phyloP scores from a whole-genome alignment of 2,888 invertebrate species.

The Polydrusus cervinus region DNA sequence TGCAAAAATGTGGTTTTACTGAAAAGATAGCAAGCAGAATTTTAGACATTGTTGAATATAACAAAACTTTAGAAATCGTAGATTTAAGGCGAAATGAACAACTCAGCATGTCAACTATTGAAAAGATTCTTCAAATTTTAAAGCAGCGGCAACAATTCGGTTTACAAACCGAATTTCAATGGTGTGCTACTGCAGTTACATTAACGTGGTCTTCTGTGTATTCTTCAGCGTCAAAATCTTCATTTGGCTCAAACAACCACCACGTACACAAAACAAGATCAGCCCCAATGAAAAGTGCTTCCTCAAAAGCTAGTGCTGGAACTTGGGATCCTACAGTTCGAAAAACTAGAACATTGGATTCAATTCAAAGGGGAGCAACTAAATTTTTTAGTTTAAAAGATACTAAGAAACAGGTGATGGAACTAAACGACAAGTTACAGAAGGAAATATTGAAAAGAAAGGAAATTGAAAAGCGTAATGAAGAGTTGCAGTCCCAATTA shows the following conservation, averaged over 20 bases:
- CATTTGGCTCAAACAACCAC: slow-evolving; percentile 51
- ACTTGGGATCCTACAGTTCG: slow-evolving; percentile 56
- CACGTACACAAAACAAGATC: slow-evolving; percentile 63
- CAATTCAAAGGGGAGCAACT: slow-evolving; percentile 49
- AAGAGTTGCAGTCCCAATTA: slow-evolving; percentile 77
- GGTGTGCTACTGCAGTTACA: slow-evolving; percentile 65
- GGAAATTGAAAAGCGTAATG: slow-evolving; percentile 77
- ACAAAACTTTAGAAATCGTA: slow-evolving; percentile 79
- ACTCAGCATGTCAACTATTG: slow-evolving; percentile 62
- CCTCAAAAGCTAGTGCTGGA: slow-evolving; percentile 46
- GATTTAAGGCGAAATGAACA: slow-evolving; percentile 79
- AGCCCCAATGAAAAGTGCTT: slow-evolving; percentile 60
- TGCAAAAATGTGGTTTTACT: slow-evolving; percentile 84
- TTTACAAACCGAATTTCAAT: slow-evolving; percentile 65
- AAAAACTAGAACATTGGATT: slow-evolving; percentile 60
- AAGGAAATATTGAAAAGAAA: slow-evolving; percentile 77
- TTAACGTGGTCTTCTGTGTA: slow-evolving; percentile 60
- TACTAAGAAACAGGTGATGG: slow-evolving; percentile 59
- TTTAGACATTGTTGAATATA: slow-evolving; percentile 77
- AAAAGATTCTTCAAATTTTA: slow-evolving; percentile 65
- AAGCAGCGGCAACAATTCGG: slow-evolving; percentile 64
- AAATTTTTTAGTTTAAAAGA: slow-evolving; percentile 41
- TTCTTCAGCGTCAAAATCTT: slow-evolving; percentile 58
- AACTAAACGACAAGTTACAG: slow-evolving; percentile 76
- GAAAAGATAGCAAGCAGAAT: slow-evolving; percentile 76